Conservation (phyloP, 2,113 vertebrate genomes). For the Pelusios castaneus region DNA sequence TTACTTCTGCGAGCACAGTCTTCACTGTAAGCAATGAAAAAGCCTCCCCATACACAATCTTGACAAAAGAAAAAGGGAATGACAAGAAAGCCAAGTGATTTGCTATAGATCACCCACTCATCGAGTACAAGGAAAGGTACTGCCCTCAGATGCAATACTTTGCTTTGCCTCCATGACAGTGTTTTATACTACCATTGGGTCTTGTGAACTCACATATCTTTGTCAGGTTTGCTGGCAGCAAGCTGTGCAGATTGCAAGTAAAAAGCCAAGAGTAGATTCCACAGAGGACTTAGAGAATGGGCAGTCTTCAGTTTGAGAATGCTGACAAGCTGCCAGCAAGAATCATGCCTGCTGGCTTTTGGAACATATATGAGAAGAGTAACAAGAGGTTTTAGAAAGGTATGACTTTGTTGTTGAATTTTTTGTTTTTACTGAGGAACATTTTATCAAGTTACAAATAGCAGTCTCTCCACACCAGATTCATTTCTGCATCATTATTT, state of each 20-base stretch:
- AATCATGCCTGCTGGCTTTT: neutral
- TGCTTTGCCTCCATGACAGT: neutral
- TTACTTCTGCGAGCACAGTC: neutral
- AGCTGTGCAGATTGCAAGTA: neutral
- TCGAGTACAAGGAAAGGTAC: neutral
- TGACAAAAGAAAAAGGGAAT: neutral
- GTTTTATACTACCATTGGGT: accelerated
- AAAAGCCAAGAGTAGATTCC: neutral
- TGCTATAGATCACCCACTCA: neutral
- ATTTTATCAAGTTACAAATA: neutral
- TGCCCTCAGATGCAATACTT: neutral
- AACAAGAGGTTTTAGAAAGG: neutral
- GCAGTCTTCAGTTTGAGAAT: neutral
- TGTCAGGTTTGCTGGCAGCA: neutral
- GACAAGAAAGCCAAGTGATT: neutral
- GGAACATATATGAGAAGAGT: neutral
- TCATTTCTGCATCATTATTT: neutral
- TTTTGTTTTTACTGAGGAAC: neutral
- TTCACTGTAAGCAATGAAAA: neutral
- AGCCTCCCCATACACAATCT: neutral
- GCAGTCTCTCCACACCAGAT: neutral
- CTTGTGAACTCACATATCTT: neutral
- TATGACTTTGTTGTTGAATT: neutral
- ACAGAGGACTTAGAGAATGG: neutral
- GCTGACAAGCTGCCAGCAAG: neutral